Conservation (phyloP, 1,140 invertebrate genomes). For the Platorchestia sp. region DNA sequence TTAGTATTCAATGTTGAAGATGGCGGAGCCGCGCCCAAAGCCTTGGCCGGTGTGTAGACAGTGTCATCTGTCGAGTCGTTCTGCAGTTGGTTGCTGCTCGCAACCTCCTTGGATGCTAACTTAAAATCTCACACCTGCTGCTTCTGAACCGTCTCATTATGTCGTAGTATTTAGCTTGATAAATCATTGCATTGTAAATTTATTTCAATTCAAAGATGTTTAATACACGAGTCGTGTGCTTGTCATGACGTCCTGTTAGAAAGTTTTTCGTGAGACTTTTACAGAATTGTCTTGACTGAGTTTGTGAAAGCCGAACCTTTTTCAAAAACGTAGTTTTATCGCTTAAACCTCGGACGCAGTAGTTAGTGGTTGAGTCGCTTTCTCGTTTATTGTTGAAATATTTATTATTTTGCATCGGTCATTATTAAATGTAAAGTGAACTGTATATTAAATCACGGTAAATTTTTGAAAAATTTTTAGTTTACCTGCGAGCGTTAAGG, state of each 20-base stretch:
- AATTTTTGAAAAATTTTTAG: background rate
- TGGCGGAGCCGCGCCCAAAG: background rate
- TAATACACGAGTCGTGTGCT: background rate
- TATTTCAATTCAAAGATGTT: background rate
- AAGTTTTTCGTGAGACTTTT: no score
- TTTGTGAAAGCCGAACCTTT: no score
- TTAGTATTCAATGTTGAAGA: background rate
- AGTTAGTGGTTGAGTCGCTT: background rate
- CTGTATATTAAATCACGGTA: background rate
- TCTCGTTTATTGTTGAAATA: background rate
- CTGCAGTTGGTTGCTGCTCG: background rate
- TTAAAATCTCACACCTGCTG: background rate
- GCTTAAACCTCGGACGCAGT: background rate
- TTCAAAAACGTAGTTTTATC: no score
- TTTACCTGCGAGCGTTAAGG: no score
- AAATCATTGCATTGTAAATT: background rate
- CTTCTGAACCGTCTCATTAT: background rate
- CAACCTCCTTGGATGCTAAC: no score
- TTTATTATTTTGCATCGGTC: background rate
- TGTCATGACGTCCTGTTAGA: no score
- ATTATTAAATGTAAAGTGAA: background rate
- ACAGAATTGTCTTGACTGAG: no score
- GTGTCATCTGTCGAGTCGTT: constrained; percentile 9
- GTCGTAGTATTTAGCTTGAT: background rate
- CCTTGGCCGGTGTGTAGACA: background rate